These are phyloP conservation scores for Proterorhinus semilunaris DNA, from an alignment of 2,113 vertebrate species.

Conservation along the genomic window DNA sequence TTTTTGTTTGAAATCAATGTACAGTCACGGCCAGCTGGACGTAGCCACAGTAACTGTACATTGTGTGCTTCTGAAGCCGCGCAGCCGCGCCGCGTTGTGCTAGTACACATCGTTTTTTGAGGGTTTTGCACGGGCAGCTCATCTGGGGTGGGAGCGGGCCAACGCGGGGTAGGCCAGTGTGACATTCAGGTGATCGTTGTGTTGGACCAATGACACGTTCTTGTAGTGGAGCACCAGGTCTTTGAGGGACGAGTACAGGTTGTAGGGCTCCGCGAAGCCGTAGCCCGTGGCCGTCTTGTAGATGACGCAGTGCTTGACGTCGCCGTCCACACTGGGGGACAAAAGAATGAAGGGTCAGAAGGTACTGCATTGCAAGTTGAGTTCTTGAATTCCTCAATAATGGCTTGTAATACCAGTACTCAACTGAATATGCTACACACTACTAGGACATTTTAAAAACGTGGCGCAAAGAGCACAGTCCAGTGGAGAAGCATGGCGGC, in stretches of 20 bases:
- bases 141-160: conserved; percentile 80
- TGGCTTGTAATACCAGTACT: too few species aligned
- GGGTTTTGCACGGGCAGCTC: conserved; percentile 55
- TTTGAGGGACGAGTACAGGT: conserved; percentile 88
- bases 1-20: conserved; percentile 25
- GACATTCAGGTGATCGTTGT: conserved; percentile 93
- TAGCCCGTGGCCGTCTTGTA: conserved; percentile 88
- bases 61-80: conserved; percentile 62
- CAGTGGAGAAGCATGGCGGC: too few species aligned
- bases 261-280: conserved; percentile 91
- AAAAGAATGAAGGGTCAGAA: conserved; percentile 8
- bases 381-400: too few species aligned
- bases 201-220: conserved; percentile 90
- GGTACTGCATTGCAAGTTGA: neutral
- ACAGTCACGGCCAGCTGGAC: conserved; percentile 46
- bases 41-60: conserved; percentile 51
- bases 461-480: too few species aligned
- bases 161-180: conserved; percentile 87
- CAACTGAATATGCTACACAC: too few species aligned
- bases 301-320: conserved; percentile 91
- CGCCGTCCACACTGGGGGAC: conserved; percentile 82
- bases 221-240: conserved; percentile 94
- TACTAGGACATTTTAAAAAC: too few species aligned
- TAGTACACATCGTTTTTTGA: conserved; percentile 30
- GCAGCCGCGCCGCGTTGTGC: conserved; percentile 20